A percentile compares a stretch with the other conserved stretches of the same genome.
These are phyloP conservation scores for Myoxocephalus aenaeus DNA, from an alignment of 2,797 vertebrate species.

Conservation along the genomic window DNA sequence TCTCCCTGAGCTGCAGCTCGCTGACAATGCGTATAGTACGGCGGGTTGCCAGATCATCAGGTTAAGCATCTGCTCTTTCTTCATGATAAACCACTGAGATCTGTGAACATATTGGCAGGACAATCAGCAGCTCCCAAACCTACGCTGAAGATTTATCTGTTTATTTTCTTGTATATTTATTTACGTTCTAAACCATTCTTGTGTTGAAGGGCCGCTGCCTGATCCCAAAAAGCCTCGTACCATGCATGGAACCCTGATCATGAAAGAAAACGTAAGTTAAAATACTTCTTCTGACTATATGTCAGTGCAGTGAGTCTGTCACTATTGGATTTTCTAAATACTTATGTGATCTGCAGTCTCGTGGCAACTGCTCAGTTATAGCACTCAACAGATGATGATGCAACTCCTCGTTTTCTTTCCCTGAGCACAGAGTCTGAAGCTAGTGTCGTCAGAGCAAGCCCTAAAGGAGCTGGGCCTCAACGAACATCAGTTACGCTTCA, in stretches of 20 bases:
- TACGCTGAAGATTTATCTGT: not conserved
- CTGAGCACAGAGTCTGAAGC: constrained; percentile 87
- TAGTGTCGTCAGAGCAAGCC: constrained; percentile 95
- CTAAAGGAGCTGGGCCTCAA: constrained; percentile 95
- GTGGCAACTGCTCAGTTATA: not conserved
- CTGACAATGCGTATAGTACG: not conserved
- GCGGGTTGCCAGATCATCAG: not conserved
- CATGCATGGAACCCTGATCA: constrained; percentile 95
- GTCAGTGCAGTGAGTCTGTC: not conserved
- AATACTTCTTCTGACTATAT: not conserved
- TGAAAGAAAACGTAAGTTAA: constrained; percentile 94
- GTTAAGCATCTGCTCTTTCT: not conserved
- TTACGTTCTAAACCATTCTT: not conserved
- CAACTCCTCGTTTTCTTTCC: not conserved
- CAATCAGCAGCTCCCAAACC: not conserved
- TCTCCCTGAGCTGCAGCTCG: not conserved
- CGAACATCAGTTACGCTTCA: constrained; percentile 96
- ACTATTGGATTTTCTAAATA: not conserved
- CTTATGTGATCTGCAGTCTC: not conserved
- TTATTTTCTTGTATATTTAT: not conserved
- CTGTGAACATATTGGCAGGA: not conserved
- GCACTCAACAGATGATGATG: not conserved
- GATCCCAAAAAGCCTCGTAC: constrained; percentile 92
- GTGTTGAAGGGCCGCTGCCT: constrained; percentile 86
- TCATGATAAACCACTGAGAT: not conserved